These are phyloP conservation scores for Tanaodytes sp. DNA, from an alignment of 2,888 invertebrate species.

Conservation along the genomic window DNA sequence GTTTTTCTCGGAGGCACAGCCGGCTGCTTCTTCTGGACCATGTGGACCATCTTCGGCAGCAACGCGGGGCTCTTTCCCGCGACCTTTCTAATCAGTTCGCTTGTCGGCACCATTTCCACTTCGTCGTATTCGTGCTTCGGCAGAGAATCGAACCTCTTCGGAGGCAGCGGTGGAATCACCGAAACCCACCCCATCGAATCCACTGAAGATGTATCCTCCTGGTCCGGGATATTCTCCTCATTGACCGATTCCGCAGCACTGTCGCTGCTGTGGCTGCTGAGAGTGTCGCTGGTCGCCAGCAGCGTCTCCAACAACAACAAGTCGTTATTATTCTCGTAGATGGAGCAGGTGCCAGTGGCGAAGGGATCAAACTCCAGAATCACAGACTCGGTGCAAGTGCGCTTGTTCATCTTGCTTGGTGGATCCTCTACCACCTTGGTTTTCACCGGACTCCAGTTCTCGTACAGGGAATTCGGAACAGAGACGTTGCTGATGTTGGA, in stretches of 20 bases:
- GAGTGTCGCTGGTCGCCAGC: constrained; percentile 81
- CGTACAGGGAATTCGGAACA: constrained; percentile 73
- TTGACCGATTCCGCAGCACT: constrained; percentile 69
- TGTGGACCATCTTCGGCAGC: constrained; percentile 63
- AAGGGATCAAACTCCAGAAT: constrained; percentile 67
- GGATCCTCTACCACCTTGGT: not conserved
- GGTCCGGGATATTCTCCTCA: constrained; percentile 73
- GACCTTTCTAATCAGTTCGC: constrained; percentile 43
- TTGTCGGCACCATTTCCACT: constrained; percentile 60
- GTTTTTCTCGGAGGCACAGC: constrained; percentile 64
- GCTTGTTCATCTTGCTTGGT: not conserved
- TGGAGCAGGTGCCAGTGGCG: constrained; percentile 59
- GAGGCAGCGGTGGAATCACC: constrained; percentile 78
- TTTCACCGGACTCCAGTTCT: constrained; percentile 69
- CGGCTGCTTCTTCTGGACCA: constrained; percentile 68
- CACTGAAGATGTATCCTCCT: constrained; percentile 69
- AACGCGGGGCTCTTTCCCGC: constrained; percentile 64
- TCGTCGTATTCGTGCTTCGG: constrained; percentile 73
- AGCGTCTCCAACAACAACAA: constrained; percentile 79
- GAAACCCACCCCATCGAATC: constrained; percentile 15
- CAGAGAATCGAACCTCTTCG: constrained; percentile 79
- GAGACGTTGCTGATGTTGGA: constrained; percentile 62
- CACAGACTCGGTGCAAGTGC: constrained; percentile 58
- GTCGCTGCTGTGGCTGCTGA: constrained; percentile 73
- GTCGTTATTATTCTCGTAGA: constrained; percentile 75